These are phyloP conservation scores for Platorchestia sp. DNA, from an alignment of 1,140 invertebrate genomes.

Conservation along the genomic window DNA sequence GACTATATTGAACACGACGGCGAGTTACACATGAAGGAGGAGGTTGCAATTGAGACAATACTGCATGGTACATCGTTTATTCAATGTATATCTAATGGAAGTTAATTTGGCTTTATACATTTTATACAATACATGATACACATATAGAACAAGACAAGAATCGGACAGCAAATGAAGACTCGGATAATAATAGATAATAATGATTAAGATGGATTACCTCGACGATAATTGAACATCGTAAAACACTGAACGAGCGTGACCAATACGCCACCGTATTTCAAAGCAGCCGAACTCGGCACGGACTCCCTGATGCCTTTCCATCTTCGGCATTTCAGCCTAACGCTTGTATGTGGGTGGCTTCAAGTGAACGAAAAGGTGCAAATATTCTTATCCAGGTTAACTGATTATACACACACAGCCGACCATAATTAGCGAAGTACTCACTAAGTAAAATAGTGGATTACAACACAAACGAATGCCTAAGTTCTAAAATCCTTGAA, in stretches of 20 bases:
- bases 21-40: background rate
- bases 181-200: slow-evolving; percentile 3
- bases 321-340: background rate
- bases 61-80: slow-evolving; percentile 34
- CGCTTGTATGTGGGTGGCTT: background rate
- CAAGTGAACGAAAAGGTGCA: background rate
- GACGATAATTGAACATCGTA: background rate
- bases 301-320: background rate
- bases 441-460: background rate
- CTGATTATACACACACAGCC: background rate
- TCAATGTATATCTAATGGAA: slow-evolving; percentile 43
- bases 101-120: slow-evolving; percentile 46
- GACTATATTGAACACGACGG: background rate
- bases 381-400: background rate
- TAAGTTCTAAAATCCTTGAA: background rate
- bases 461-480: background rate
- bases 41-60: background rate
- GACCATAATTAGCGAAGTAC: background rate
- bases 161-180: slow-evolving; percentile 42
- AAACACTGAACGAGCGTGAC: background rate
- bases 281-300: background rate
- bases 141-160: slow-evolving; percentile 43
- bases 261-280: background rate
- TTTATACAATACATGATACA: slow-evolving; percentile 44
- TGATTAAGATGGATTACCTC: slow-evolving; percentile 11